Evolutionary conservation across 2,888 invertebrate species (phyloP).

Genomic region (Vandiemenella viatica): DNA sequence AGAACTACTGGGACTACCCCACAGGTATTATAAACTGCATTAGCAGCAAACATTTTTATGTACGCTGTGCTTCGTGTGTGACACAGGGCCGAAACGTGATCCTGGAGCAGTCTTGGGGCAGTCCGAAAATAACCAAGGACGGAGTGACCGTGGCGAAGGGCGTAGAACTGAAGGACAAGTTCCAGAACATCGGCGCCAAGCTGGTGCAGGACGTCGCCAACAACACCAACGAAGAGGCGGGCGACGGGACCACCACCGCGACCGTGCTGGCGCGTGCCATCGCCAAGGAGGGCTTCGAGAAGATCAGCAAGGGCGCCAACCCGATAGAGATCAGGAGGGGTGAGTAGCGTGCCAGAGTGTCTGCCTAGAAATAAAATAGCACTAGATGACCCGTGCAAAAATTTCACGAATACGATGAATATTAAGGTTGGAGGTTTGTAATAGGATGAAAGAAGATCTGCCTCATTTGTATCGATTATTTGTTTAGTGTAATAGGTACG

Average conservation of each 20-base stretch:
- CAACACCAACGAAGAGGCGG: constrained; percentile 98
- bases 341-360: too few species aligned
- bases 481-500: too few species aligned
- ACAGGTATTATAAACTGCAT: too few species aligned
- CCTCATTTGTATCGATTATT: too few species aligned
- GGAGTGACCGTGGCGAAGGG: constrained; percentile 99
- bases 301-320: constrained; percentile 94
- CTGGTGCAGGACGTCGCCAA: constrained; percentile 98
- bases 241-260: constrained; percentile 96
- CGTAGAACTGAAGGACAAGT: constrained; percentile 94
- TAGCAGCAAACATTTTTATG: too few species aligned
- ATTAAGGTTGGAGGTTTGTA: too few species aligned
- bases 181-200: constrained; percentile 97
- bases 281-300: constrained; percentile 98
- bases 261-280: constrained; percentile 95
- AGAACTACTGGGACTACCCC: too few species aligned
- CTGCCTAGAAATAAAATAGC: too few species aligned
- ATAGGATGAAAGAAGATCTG: too few species aligned
- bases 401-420: too few species aligned
- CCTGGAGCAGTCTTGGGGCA: constrained; percentile 98
- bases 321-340: constrained; percentile 90
- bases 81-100: constrained; percentile 88
- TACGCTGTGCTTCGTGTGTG: constrained; percentile 5
- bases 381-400: too few species aligned
- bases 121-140: constrained; percentile 99